Conservation (phyloP, 2,797 vertebrate species). For the Harpagifer antarcticus region DNA sequence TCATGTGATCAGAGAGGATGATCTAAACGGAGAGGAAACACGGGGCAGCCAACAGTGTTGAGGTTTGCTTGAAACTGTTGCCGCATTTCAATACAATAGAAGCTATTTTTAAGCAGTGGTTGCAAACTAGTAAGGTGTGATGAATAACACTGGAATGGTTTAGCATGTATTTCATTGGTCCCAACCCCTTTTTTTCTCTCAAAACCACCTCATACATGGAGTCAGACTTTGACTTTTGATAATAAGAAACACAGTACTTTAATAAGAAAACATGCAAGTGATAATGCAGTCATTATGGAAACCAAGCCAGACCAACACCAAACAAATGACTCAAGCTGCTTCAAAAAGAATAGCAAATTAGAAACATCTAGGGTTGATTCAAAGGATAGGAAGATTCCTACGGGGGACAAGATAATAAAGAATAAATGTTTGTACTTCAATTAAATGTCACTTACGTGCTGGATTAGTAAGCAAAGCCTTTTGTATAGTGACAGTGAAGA, state of each 20-base stretch:
- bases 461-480: not conserved
- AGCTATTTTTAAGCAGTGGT: conserved; percentile 57
- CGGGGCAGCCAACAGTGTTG: conserved; percentile 37
- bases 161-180: conserved; percentile 51
- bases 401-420: not conserved
- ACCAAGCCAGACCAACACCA: conserved; percentile 43
- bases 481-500: not conserved
- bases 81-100: conserved; percentile 68
- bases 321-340: conserved; percentile 26
- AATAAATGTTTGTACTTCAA: conserved; percentile 11
- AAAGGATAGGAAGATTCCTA: not conserved
- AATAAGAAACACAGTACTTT: conserved; percentile 19
- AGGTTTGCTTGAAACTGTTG: conserved; percentile 65
- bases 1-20: conserved; percentile 85
- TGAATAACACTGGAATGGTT: conserved; percentile 49
- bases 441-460: conserved; percentile 1
- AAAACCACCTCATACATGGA: conserved; percentile 13
- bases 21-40: conserved; percentile 46
- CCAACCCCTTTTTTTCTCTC: conserved; percentile 28
- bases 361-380: not conserved
- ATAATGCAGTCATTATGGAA: conserved; percentile 39
- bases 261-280: conserved; percentile 28
- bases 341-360: conserved; percentile 8
- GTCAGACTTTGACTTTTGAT: conserved; percentile 27
- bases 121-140: conserved; percentile 36